Conservation (phyloP, 2,888 invertebrate genomes). For the Synergus laeviventris region DNA sequence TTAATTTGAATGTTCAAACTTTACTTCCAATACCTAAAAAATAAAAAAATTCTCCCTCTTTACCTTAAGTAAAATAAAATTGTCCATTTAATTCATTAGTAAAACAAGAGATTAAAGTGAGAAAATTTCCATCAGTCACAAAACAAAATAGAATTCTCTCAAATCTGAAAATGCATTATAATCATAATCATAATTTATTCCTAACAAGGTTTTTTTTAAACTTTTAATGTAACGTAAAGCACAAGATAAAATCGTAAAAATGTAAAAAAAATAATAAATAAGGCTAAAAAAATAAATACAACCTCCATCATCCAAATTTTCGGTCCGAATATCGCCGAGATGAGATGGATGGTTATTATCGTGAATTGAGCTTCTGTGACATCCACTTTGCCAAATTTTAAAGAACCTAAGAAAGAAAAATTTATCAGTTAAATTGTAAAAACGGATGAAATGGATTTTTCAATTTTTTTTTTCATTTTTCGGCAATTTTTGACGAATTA, state of each 20-base stretch:
- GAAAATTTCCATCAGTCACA: background rate
- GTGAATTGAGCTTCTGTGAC: constrained; percentile 98
- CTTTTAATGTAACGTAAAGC: background rate
- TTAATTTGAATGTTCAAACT: background rate
- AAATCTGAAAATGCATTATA: constrained; percentile 7
- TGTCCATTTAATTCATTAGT: background rate
- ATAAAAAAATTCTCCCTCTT: background rate
- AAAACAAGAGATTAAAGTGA: background rate
- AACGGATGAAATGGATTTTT: background rate
- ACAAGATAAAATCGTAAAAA: background rate
- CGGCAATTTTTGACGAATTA: background rate
- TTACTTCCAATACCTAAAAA: background rate
- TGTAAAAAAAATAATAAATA: background rate
- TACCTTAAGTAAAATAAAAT: background rate
- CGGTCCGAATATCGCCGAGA: constrained; percentile 92
- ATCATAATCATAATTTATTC: background rate
- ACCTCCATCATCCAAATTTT: constrained; percentile 90
- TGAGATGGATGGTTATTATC: constrained; percentile 91
- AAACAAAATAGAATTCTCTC: background rate
- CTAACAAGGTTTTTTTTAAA: background rate
- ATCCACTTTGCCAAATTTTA: constrained; percentile 94
- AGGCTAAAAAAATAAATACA: constrained; percentile 62
- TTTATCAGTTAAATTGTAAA: background rate
- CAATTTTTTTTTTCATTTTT: background rate
- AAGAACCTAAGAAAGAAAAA: constrained; percentile 79